phyloP scores from a whole-genome alignment of 2,113 vertebrate species.

The Elanus axillaris region DNA sequence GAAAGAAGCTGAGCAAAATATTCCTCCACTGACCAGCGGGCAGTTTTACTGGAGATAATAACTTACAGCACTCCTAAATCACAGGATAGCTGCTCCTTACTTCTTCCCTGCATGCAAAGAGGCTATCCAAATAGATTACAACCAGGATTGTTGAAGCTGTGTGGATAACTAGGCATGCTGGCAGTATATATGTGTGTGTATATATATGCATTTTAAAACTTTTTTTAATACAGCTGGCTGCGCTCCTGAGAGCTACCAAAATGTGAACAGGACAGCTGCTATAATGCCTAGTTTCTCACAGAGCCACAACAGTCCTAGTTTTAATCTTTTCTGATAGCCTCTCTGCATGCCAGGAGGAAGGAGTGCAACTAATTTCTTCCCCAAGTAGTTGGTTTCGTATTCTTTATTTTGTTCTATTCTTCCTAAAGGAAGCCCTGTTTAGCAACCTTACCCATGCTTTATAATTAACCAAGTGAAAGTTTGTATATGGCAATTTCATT shows the following conservation, averaged over 20 bases:
- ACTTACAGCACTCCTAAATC: neutral
- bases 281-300: neutral
- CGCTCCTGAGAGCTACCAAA: neutral
- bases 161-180: neutral
- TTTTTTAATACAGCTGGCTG: neutral
- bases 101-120: neutral
- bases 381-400: neutral
- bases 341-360: neutral
- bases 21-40: neutral
- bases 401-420: neutral
- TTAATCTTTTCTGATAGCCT: neutral
- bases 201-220: neutral
- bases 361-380: neutral
- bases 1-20: neutral
- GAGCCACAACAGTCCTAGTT: neutral
- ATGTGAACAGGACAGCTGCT: neutral
- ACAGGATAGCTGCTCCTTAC: neutral
- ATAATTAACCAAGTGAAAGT: neutral
- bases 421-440: neutral
- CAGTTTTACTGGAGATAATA: neutral
- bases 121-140: neutral
- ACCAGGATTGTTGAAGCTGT: neutral
- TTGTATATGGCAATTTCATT: neutral
- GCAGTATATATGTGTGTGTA: neutral
- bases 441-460: neutral